Evolutionary conservation across 2,888 invertebrate genomes (phyloP), one percentile per base, ranked within the genome.

Genomic region (Lordiphosa fenestrarum): DNA sequence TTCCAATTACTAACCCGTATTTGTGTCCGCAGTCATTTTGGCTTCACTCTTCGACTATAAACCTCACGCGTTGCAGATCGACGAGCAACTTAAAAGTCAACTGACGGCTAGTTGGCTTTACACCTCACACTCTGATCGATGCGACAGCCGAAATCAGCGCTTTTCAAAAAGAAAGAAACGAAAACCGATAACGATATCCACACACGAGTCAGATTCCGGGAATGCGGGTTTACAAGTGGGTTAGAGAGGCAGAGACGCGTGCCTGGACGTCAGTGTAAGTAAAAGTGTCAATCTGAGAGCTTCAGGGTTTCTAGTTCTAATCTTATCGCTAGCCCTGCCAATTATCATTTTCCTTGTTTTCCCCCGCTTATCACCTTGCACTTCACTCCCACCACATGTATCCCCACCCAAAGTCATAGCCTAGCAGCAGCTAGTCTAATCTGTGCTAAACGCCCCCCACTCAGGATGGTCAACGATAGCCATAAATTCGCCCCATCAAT

Each of bases 1-100:
- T 13, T 35, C 6, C 7, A 12, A 4, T 3, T 6, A 57, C 47
- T 65, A 75, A 85, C 87, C 86, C 54, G 44, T 75, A 56, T 71
- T 59, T 9, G 53, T 67, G 47, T 75, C 67, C 3, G 73, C 54
- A 7, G 71, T 62, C 85, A 86, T 84, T 54, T 47, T 40, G 15
- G 30, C 15, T 37, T 36, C 25, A 39, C 30, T 40, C 10, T 35
- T 39, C 7, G 30, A 49, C 21, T 50, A 19, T 13, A 52, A 61
- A 69, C 67, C 64, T 39, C 53, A 41, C 71, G 33, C 69, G n/a
- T 21, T 15, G 40, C 41, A 23, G 48, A 54, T 15, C 53, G 13
- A 35, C 38, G 41, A 47, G 37, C 41, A 63, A 76, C 76, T 82
- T 61, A 66, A 67, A 52, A 9, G 30, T 5, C 10, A 44, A 41